Base-by-base conservation (phyloP, 2,797 vertebrate genomes). In the Garrulus glandarius region DNA sequence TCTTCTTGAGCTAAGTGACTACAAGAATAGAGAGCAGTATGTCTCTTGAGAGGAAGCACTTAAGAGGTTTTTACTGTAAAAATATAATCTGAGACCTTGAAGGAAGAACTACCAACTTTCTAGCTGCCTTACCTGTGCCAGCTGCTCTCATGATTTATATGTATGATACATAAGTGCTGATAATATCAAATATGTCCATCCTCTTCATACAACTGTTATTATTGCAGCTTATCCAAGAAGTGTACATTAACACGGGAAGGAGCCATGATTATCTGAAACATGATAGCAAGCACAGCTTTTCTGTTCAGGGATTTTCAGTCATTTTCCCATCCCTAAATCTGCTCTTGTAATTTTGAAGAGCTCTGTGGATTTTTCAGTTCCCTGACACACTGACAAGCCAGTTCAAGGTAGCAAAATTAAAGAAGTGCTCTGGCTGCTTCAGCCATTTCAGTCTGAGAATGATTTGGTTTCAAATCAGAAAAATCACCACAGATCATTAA, bases 251-350 rank as follows among this genome's bases (percentile, higher is more conserved):
- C 26, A 10, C 23, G 81, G 76, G 67, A 94, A 96, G 69, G 47
- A 91, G 59, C 84, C 37, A 15, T 49, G 55, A 81, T 79, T 74
- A 81, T 55, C 87, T 71, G 84, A 93, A 96, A 92, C 0, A 0
- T 67, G 76, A 89, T 57, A 95, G 52, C 41, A 88, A 77, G 61
- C 36, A 84, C 71, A 75, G 39, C 20, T 91, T 89, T 89, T 93
- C 89, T 81, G n/a, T 89, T 87, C 71, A 71, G 81, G 60, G 75
- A 57, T 83, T 95, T 87, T 83, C 55, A 82, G 61, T 77, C 44
- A 23, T 71, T 78, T 78, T 77, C 36, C 43, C 39, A n/a, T 61
- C 21, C 29, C 79, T 69, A 86, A 87, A 57, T n/a, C 65, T 77
- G 57, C 18, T 83, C 50, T 56, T 92, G 55, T 55, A 92, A 85